Conservation (phyloP, 2,888 invertebrate genomes). For the Maniola hyperantus region DNA sequence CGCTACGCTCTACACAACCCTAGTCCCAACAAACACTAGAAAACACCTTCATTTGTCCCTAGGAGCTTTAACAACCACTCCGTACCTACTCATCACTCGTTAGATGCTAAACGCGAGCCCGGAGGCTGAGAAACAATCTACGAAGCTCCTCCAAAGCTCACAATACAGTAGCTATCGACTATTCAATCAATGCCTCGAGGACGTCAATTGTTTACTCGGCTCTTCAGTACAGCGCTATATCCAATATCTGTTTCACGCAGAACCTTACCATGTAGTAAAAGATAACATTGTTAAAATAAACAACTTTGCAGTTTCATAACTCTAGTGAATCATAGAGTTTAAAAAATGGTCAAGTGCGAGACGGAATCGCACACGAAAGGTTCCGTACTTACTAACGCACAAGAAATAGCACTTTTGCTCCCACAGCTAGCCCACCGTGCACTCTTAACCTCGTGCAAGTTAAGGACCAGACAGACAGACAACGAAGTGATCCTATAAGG, state of each 20-base stretch:
- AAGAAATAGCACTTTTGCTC: no score
- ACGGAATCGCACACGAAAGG: no score
- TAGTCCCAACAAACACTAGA: background rate
- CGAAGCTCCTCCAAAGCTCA: slow-evolving; percentile 37
- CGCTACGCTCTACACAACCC: background rate
- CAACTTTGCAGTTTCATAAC: no score
- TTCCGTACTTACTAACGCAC: no score
- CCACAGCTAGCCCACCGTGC: no score
- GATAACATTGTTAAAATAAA: slow-evolving; percentile 6
- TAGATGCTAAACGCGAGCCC: slow-evolving; percentile 34
- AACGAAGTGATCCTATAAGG: no score
- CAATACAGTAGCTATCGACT: slow-evolving; percentile 38
- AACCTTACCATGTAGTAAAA: slow-evolving; percentile 5
- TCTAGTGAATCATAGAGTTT: no score
- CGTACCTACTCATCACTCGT: slow-evolving; percentile 16
- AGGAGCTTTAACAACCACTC: slow-evolving; percentile 5
- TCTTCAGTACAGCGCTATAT: slow-evolving; percentile 7
- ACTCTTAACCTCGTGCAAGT: no score
- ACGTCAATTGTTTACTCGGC: slow-evolving; percentile 17
- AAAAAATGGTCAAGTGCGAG: no score
- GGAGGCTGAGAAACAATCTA: slow-evolving; percentile 54
- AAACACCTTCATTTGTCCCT: slow-evolving; percentile 1
- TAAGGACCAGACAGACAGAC: no score
- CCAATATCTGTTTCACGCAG: slow-evolving; percentile 19
- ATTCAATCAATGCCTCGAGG: slow-evolving; percentile 38